phyloP scores from a whole-genome alignment of 2,888 invertebrate genomes.

The Sericinus montela region DNA sequence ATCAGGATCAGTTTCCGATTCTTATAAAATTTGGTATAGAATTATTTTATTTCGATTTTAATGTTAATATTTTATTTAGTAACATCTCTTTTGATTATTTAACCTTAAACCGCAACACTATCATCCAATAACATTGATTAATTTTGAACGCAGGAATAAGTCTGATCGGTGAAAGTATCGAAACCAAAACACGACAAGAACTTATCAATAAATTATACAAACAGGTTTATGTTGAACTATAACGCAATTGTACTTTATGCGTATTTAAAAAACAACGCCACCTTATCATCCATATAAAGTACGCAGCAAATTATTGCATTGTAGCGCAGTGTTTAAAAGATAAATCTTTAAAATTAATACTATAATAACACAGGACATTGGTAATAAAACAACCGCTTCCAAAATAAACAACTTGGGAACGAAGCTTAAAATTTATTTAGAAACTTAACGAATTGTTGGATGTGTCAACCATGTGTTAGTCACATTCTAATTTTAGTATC shows the following conservation, averaged over 20 bases:
- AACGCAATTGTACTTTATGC: constrained; percentile 33
- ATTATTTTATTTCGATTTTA: no score
- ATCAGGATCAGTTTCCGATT: no score
- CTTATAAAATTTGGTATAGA: no score
- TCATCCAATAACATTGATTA: neutral
- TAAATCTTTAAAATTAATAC: no score
- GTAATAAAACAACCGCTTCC: neutral
- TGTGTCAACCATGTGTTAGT: constrained; percentile 63
- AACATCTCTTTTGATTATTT: no score
- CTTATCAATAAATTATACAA: constrained; percentile 26
- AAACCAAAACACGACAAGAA: no score
- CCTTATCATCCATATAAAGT: constrained; percentile 11
- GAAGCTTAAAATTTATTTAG: constrained; percentile 8
- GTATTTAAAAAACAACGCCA: constrained; percentile 29
- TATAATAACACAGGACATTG: neutral
- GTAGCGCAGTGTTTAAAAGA: no score
- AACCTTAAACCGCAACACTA: neutral
- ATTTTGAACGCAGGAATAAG: constrained; percentile 36
- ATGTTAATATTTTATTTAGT: no score
- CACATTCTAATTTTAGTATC: constrained; percentile 45
- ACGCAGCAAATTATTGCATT: no score
- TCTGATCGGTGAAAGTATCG: constrained; percentile 68
- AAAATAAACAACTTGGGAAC: neutral
- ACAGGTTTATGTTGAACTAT: constrained; percentile 47
- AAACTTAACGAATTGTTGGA: constrained; percentile 24